Base-by-base conservation (phyloP, 2,797 vertebrate genomes). In the Acipenser transmontanus region DNA sequence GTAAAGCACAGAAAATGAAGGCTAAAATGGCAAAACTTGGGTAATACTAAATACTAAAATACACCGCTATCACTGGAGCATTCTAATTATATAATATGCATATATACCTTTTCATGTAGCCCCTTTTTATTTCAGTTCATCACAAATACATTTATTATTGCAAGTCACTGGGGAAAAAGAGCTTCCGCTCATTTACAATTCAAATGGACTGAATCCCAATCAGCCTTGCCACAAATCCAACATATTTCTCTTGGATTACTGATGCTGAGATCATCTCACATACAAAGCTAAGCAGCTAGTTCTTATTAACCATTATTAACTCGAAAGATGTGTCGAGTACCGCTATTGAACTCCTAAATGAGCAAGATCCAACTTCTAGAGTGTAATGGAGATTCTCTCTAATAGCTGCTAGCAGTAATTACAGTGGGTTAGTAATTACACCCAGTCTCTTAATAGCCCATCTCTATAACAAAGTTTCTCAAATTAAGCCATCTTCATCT, bases 361-460 rank as follows among this genome's bases (percentile, higher is more conserved):
- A 85, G 87, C 79, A 77, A 69, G 77, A 71, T 81, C 71, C 65
- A 73, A 77, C 83, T 84, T 85, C 85, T 82, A 85, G 78, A 61
- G 75, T 79, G 85, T 88, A 85, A 87, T 84, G 81, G 81, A 78
- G 76, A 84, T 84, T 75, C 76, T 84, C 82, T 84, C 73, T 79
- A 79, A 78, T 68, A 71, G 2, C 73, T 86, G 71, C 81, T 82
- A 77, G 73, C 87, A 83, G 87, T 87, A 87, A 89, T 91, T 88
- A 80, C 74, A 80, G 74, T 84, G 81, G 85, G 77, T 71, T 71
- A 65, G 61, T 82, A 86, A 86, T 85, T 81, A 80, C 60, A 52
- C 79, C 81, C 78, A 73, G 69, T 70, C 76, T 79, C 78, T 85
- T 87, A 84, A 82, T 77, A 86, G 80, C 80, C 80, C 71, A 78